Evolutionary conservation across 2,888 invertebrate genomes (phyloP).

Genomic region (Lydus trimaculatus): DNA sequence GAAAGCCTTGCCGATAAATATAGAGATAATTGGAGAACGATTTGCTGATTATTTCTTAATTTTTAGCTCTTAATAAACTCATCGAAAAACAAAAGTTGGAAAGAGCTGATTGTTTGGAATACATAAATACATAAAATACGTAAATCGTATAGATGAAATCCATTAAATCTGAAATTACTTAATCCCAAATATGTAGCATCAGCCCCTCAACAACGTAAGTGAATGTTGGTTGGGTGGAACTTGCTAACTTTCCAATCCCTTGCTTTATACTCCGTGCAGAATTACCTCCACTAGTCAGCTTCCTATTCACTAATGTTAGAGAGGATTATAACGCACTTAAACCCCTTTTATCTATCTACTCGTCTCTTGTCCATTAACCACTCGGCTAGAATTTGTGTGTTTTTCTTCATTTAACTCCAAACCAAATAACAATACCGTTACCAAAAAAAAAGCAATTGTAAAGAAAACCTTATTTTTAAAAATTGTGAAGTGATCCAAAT

Average conservation of each 20-base stretch:
- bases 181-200: slow-evolving; percentile 38
- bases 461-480: not conserved
- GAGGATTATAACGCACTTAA: slow-evolving; percentile 60
- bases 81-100: not conserved
- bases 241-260: slow-evolving; percentile 43
- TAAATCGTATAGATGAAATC: slow-evolving; percentile 9
- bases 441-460: not conserved
- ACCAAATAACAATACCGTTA: not conserved
- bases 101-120: not conserved
- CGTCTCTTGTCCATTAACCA: slow-evolving; percentile 54
- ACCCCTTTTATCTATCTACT: slow-evolving; percentile 54
- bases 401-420: slow-evolving; percentile 6
- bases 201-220: slow-evolving; percentile 31
- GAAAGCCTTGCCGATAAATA: slow-evolving; percentile 18
- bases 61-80: not conserved
- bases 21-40: not conserved
- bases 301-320: slow-evolving; percentile 56
- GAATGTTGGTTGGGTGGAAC: slow-evolving; percentile 34
- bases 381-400: slow-evolving; percentile 7
- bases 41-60: not conserved
- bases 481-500: slow-evolving; percentile 18
- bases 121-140: not conserved
- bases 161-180: slow-evolving; percentile 17
- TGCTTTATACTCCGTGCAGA: slow-evolving; percentile 37
- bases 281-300: slow-evolving; percentile 35